Base-by-base conservation (phyloP, 2,113 vertebrate genomes). In the Tichodroma muraria region DNA sequence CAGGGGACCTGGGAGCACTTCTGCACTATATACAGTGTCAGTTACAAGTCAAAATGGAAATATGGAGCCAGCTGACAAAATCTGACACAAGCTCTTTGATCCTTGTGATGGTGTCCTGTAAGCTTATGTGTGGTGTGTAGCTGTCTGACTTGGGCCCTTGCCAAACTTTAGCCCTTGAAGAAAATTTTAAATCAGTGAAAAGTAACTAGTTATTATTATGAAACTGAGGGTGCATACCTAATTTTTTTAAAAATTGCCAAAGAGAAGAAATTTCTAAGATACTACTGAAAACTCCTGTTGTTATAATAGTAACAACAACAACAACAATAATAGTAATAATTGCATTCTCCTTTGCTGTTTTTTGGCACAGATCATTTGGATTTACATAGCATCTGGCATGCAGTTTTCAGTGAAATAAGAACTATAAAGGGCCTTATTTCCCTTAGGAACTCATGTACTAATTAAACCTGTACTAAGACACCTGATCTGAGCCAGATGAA, bases 361-460 rank as follows among this genome's bases (percentile, higher is more conserved):
- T 76, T 91, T 93, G 88, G 88, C 71, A 70, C 17, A 66, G 60
- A 37, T 70, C 7, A 5, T 64, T 45, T 35, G 22, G 54, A 77
- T 93, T 94, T 95, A 71, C 56, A 78, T n/a, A 56, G 82, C 95
- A 94, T 95, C 93, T 97, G 94, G 91, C 56, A 64, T 20, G 13
- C 85, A 91, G 88, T 94, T 88, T 86, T 71, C 76, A 78, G 40
- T 28, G 49, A 75, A 93, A 64, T 57, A 83, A 83, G 50, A 87
- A 30, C 68, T 91, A 66, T 80, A 84, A 94, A 94, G 49, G 30
- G 30, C 64, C 13, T 90, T 91, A 93, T 93, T 95, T 94, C 90
- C 82, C 85, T 81, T 93, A 78, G 93, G 91, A 96, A 42, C 61
- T 71, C 44, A 10, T 47, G 80, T 71, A 64, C 38, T 84, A 94